Evolutionary conservation across 2,113 vertebrate species (phyloP).

Genomic region (Gasterosteus nipponicus): DNA sequence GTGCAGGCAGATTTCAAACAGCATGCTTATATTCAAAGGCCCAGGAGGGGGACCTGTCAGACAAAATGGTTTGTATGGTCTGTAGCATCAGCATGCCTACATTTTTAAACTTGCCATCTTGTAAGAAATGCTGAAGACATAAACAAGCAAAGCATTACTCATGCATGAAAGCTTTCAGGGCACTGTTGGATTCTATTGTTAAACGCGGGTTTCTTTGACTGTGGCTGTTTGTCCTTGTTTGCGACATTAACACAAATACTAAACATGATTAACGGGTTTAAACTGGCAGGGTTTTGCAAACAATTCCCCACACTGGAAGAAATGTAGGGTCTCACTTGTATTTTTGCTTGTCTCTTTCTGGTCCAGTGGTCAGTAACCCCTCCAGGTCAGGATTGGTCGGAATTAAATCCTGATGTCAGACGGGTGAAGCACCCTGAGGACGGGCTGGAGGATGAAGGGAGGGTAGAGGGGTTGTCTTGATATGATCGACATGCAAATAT

Average conservation of each 20-base stretch:
- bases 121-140: conserved; percentile 69
- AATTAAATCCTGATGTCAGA: conserved; percentile 52
- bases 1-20: conserved; percentile 76
- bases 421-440: conserved; percentile 47
- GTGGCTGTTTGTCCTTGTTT: conserved; percentile 36
- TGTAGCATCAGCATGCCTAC: conserved; percentile 61
- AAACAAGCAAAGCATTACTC: conserved; percentile 77
- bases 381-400: conserved; percentile 34
- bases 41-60: conserved; percentile 77
- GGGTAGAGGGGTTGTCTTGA: conserved; percentile 43
- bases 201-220: conserved; percentile 43
- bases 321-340: conserved; percentile 20
- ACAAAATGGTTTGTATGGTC: conserved; percentile 73
- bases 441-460: conserved; percentile 13
- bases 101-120: conserved; percentile 69
- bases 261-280: conserved; percentile 36
- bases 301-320: conserved; percentile 12
- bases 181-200: conserved; percentile 52
- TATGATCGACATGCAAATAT: conserved; percentile 59
- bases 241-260: conserved; percentile 32
- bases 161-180: conserved; percentile 60
- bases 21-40: conserved; percentile 73
- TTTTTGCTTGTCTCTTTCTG: conserved; percentile 16
- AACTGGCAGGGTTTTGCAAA: conserved; percentile 13
- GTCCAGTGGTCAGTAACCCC: conserved; percentile 52